Evolutionary conservation across 2,888 invertebrate genomes (phyloP).

Genomic region (Minunthozetes semirufus): DNA sequence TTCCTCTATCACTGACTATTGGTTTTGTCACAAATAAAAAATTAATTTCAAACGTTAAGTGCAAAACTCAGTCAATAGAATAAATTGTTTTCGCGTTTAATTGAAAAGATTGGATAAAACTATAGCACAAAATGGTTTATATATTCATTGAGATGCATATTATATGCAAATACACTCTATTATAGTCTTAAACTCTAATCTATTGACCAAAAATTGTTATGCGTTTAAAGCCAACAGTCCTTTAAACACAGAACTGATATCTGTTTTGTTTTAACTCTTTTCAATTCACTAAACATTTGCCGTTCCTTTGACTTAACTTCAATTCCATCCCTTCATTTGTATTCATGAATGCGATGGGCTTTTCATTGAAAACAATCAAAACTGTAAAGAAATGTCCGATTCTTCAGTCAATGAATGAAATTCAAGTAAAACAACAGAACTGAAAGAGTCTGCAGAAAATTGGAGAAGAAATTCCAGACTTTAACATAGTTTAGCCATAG

Average conservation of each 20-base stretch:
- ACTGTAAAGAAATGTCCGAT: too few relatives aligned
- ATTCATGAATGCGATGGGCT: conserved; percentile 22
- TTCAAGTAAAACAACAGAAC: neutral
- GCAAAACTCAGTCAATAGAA: neutral
- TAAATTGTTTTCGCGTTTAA: conserved; percentile 5
- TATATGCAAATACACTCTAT: too few relatives aligned
- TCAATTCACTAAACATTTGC: neutral
- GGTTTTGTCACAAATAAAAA: neutral
- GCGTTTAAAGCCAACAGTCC: conserved; percentile 8
- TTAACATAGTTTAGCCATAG: neutral
- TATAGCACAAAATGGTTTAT: neutral
- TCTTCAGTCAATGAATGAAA: neutral
- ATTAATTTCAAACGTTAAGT: neutral
- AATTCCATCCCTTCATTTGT: neutral
- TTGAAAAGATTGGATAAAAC: neutral
- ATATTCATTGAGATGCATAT: too few relatives aligned
- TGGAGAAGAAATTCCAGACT: neutral
- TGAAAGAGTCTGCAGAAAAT: neutral
- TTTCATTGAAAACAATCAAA: neutral
- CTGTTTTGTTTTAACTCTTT: neutral
- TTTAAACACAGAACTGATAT: neutral
- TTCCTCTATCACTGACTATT: too few relatives aligned
- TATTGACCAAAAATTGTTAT: conserved; percentile 21
- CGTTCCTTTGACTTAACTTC: neutral
- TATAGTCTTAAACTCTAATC: neutral